A percentile compares a stretch with the other conserved stretches of the same genome.
phyloP scores from a whole-genome alignment of 2,113 vertebrate species.

The Sinocyclocheilus anophthalmus region DNA sequence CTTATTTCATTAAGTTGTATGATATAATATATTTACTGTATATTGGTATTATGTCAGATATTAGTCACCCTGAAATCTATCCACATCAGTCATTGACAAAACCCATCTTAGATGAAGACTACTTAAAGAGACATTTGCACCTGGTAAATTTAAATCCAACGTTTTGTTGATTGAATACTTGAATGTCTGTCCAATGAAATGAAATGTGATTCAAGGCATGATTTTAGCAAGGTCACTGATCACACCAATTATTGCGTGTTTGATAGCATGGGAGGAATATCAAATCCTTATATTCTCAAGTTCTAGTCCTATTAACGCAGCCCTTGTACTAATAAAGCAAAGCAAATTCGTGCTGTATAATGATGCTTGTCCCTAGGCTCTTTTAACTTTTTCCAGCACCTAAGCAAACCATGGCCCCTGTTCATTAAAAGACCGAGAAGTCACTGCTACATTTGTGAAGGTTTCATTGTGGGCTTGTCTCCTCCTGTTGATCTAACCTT shows the following conservation, averaged over 20 bases:
- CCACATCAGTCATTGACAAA: neutral
- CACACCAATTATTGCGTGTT: slow-evolving; percentile 28
- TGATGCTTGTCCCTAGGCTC: slow-evolving; percentile 46
- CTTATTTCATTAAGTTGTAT: neutral
- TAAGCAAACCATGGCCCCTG: slow-evolving; percentile 59
- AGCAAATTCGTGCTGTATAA: slow-evolving; percentile 49
- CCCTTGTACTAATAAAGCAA: slow-evolving; percentile 40
- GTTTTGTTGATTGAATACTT: neutral
- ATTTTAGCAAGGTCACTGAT: slow-evolving; percentile 27
- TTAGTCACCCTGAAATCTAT: neutral
- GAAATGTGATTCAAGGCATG: slow-evolving; percentile 23
- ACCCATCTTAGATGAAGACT: neutral
- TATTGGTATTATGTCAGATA: neutral
- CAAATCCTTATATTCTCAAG: slow-evolving; percentile 22
- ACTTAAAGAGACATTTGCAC: neutral
- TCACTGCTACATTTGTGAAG: slow-evolving; percentile 65
- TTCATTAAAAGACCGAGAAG: slow-evolving; percentile 75
- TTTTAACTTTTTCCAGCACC: slow-evolving; percentile 42
- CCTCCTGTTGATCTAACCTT: slow-evolving; percentile 82
- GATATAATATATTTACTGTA: neutral
- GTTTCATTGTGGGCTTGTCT: slow-evolving; percentile 71
- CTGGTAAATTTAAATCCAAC: neutral
- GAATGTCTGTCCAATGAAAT: neutral
- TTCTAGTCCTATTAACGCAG: slow-evolving; percentile 41
- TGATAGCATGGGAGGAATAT: slow-evolving; percentile 35